Conservation (phyloP, 1,140 invertebrate genomes). For the Drosophila equinoxialis region DNA sequence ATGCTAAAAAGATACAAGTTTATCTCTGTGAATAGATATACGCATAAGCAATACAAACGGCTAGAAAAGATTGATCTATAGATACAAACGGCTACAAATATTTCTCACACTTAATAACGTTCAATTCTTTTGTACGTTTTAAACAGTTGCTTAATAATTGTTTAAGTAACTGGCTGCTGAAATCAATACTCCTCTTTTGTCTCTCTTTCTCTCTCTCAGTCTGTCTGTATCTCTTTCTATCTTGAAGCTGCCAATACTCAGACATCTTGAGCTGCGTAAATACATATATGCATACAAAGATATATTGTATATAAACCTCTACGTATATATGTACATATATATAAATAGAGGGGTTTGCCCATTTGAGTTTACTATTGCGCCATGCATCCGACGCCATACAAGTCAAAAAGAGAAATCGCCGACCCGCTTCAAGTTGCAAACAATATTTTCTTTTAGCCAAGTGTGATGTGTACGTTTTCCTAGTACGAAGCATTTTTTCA, state of each 20-base stretch:
- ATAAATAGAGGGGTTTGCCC: slow-evolving; percentile 47
- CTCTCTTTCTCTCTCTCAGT: slow-evolving; percentile 9
- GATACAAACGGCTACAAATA: not conserved
- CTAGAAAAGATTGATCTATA: not conserved
- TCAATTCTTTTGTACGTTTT: slow-evolving; percentile 8
- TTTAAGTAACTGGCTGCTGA: slow-evolving; percentile 6
- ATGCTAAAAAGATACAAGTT: not conserved
- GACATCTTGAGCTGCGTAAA: slow-evolving; percentile 7
- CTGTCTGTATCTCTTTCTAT: slow-evolving; percentile 15
- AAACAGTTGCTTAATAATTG: slow-evolving; percentile 10
- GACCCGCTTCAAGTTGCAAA: slow-evolving; percentile 44
- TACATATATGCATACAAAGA: slow-evolving; percentile 7
- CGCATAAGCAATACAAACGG: not conserved
- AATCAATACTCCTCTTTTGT: not conserved
- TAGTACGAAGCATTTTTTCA: not conserved
- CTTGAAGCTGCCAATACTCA: not conserved
- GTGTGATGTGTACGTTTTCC: slow-evolving; percentile 20
- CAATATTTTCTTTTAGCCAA: slow-evolving; percentile 54
- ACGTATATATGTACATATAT: slow-evolving; percentile 9
- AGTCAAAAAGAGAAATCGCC: slow-evolving; percentile 74
- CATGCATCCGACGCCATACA: slow-evolving; percentile 64
- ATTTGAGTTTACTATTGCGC: slow-evolving; percentile 65
- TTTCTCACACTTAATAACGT: not conserved
- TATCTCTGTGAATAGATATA: not conserved
- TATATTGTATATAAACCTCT: slow-evolving; percentile 6